These are phyloP conservation scores for Grammomys surdaster DNA, from an alignment of 2,113 vertebrate species.

Conservation along the genomic window DNA sequence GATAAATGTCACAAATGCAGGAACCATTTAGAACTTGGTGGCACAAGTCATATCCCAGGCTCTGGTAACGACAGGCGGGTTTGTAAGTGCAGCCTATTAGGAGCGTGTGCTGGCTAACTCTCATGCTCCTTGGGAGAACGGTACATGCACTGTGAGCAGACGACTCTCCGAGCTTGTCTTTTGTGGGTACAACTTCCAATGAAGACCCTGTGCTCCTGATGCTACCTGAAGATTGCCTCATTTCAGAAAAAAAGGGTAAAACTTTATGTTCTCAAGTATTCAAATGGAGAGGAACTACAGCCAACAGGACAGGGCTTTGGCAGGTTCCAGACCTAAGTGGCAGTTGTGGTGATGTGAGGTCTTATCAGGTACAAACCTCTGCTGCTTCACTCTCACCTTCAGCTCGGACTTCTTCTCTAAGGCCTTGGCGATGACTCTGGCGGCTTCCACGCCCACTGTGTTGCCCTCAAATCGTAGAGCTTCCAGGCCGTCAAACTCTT, in stretches of 20 bases:
- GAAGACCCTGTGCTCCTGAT: neutral
- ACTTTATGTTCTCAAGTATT: neutral
- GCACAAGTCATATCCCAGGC: neutral
- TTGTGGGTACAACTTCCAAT: neutral
- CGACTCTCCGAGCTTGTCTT: neutral
- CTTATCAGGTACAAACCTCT: neutral
- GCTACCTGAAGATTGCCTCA: neutral
- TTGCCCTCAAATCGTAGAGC: conserved; percentile 96
- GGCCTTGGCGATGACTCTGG: conserved; percentile 95
- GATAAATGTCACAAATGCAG: neutral
- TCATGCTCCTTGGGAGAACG: neutral
- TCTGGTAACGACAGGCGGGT: rapidly evolving
- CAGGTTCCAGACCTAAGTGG: neutral
- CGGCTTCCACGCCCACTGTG: conserved; percentile 96
- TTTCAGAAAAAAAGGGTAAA: neutral
- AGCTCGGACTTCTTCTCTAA: conserved; percentile 94
- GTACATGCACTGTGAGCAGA: rapidly evolving
- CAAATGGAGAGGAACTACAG: neutral
- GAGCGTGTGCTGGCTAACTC: neutral
- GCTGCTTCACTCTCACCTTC: conserved; percentile 88
- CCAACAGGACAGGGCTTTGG: neutral
- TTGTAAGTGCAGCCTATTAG: neutral
- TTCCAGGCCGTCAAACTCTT: conserved; percentile 92
- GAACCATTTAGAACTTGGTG: neutral
- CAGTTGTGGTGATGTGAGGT: rapidly evolving